phyloP scores from a whole-genome alignment of 2,113 vertebrate species.

The Polyodon spathula region DNA sequence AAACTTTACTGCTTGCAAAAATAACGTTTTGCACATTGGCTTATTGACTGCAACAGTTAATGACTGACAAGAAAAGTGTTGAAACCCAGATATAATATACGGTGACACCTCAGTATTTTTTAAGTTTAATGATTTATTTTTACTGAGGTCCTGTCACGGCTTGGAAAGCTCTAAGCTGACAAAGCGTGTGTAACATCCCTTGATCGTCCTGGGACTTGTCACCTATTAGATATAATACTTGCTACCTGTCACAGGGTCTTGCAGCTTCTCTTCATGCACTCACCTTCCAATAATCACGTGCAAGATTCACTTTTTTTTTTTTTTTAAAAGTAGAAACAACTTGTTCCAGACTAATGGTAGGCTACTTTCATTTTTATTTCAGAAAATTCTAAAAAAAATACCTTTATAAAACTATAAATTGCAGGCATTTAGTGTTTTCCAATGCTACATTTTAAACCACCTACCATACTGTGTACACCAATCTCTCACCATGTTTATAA shows the following conservation, averaged over 20 bases:
- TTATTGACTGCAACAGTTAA: too few species aligned
- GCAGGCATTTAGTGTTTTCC: too few species aligned
- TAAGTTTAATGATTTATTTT: constrained; percentile 22
- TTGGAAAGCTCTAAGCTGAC: constrained; percentile 30
- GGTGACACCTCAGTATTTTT: neutral
- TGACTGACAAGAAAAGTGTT: constrained; percentile 27
- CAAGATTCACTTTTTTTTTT: constrained; percentile 15
- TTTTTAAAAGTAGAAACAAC: too few species aligned
- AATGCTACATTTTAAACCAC: too few species aligned
- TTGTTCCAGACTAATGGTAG: constrained; percentile 10
- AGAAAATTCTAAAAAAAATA: too few species aligned
- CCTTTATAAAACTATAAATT: too few species aligned
- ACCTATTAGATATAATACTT: constrained; percentile 42
- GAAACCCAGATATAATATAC: constrained; percentile 21
- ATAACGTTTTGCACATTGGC: too few species aligned
- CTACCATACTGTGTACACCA: too few species aligned
- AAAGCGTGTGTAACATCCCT: constrained; percentile 33
- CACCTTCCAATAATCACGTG: constrained; percentile 25
- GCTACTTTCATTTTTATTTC: too few species aligned
- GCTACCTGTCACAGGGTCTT: constrained; percentile 39
- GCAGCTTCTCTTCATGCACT: constrained; percentile 23
- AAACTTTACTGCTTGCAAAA: too few species aligned
- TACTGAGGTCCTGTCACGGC: constrained; percentile 14
- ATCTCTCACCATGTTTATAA: too few species aligned
- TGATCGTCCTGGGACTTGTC: constrained; percentile 44